Evolutionary conservation across 2,113 vertebrate species (phyloP).

Genomic region (Thunnus maccoyii): DNA sequence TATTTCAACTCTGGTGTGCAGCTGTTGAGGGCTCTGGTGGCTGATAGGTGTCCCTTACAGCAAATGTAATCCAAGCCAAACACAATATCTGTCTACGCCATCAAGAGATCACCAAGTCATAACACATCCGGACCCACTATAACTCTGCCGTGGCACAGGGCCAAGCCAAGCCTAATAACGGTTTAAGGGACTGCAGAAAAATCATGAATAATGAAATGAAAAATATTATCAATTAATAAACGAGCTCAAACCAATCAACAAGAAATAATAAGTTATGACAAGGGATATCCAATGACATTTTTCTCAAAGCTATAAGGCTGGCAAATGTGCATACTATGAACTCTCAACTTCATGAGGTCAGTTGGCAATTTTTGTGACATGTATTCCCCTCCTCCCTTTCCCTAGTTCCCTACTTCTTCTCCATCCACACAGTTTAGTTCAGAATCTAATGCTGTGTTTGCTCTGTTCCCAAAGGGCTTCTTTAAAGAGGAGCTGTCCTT

Average conservation of each 20-base stretch:
- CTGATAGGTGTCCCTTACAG: constrained; percentile 71
- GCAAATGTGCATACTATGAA: background rate
- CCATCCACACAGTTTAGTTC: constrained; percentile 50
- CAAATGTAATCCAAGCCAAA: constrained; percentile 77
- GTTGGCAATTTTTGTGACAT: constrained; percentile 13
- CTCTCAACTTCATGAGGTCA: constrained; percentile 16
- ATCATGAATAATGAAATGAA: background rate
- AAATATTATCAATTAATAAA: background rate
- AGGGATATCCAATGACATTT: background rate
- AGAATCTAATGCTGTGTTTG: constrained; percentile 52
- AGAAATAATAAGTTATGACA: background rate
- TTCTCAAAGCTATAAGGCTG: background rate
- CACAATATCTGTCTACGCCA: constrained; percentile 71
- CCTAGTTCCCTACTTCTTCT: constrained; percentile 23
- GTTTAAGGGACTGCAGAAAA: background rate
- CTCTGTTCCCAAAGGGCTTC: constrained; percentile 36
- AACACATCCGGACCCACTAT: constrained; percentile 70
- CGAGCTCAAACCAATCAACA: background rate
- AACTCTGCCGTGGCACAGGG: constrained; percentile 41
- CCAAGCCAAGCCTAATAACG: constrained; percentile 1
- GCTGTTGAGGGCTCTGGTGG: constrained; percentile 73
- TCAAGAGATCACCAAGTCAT: constrained; percentile 74
- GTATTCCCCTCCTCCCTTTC: constrained; percentile 13
- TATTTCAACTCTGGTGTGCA: constrained; percentile 72
- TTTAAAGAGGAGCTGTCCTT: constrained; percentile 42